A percentile compares a stretch with the other conserved stretches of the same genome.
phyloP scores from a whole-genome alignment of 2,113 vertebrate species.

The Tetrao urogallus region DNA sequence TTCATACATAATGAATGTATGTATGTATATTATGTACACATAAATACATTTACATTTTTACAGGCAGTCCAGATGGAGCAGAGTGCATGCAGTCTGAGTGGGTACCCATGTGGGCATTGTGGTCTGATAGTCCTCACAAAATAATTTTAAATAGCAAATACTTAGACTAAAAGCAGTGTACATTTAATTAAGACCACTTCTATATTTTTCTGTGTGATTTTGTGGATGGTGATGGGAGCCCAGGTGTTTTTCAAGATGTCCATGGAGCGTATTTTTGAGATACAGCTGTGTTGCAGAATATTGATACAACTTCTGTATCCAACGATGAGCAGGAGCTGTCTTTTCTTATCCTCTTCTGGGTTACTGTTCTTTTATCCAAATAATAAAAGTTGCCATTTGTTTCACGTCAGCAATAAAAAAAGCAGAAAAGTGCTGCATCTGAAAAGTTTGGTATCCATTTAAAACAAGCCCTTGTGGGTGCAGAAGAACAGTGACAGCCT shows the following conservation, averaged over 20 bases:
- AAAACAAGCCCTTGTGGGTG: not conserved
- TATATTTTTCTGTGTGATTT: not conserved
- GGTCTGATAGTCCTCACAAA: not conserved
- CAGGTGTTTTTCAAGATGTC: not conserved
- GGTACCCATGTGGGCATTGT: not conserved
- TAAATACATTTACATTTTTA: not conserved
- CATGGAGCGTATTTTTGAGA: not conserved
- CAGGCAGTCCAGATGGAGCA: not conserved
- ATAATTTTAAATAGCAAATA: not conserved
- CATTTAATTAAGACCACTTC: not conserved
- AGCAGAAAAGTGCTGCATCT: not conserved
- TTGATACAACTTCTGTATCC: conserved; percentile 17
- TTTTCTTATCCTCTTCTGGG: not conserved
- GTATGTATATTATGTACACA: too few relatives aligned
- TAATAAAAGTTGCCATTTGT: not conserved
- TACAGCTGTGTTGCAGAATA: not conserved
- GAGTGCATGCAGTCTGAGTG: not conserved
- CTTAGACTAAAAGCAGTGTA: not conserved
- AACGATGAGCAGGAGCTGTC: not conserved
- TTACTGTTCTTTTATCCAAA: not conserved
- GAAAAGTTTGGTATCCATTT: not conserved
- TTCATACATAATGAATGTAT: not conserved
- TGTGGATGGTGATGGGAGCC: not conserved
- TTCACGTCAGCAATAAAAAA: not conserved
- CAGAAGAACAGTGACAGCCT: not conserved